Evolutionary conservation across 2,888 invertebrate species (phyloP).

Genomic region (Aleiodes alternator): DNA sequence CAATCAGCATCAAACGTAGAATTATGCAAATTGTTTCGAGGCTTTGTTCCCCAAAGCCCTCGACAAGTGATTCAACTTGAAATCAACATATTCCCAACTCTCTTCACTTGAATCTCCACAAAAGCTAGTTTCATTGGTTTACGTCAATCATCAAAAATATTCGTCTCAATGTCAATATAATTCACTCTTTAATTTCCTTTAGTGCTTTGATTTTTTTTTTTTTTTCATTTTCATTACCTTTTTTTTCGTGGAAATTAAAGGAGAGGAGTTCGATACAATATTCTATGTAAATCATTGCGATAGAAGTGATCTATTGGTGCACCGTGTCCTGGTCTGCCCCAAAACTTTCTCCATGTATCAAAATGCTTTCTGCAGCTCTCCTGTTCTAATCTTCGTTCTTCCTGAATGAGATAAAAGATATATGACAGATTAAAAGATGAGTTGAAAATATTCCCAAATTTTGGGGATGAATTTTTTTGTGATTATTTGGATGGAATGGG

Average conservation of each 20-base stretch:
- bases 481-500: too few relatives aligned
- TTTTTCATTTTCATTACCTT: not conserved
- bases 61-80: slow-evolving; percentile 34
- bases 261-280: slow-evolving; percentile 70
- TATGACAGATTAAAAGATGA: not conserved
- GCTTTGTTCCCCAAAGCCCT: not conserved
- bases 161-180: slow-evolving; percentile 17
- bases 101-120: slow-evolving; percentile 1
- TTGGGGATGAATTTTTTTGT: too few relatives aligned
- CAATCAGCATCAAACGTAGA: slow-evolving; percentile 59
- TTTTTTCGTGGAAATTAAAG: slow-evolving; percentile 55
- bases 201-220: not conserved
- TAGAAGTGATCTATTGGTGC: slow-evolving; percentile 75
- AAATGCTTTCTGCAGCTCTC: slow-evolving; percentile 84
- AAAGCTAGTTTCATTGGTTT: slow-evolving; percentile 11
- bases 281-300: slow-evolving; percentile 72
- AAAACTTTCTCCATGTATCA: slow-evolving; percentile 85
- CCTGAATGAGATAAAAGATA: slow-evolving; percentile 74
- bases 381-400: slow-evolving; percentile 79
- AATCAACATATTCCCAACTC: slow-evolving; percentile 20
- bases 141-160: not conserved
- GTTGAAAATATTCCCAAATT: too few relatives aligned
- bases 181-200: not conserved
- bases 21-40: slow-evolving; percentile 57
- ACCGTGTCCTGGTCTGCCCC: slow-evolving; percentile 88